phyloP scores from a whole-genome alignment of 2,797 vertebrate species.

The Sebastes hubbsi region DNA sequence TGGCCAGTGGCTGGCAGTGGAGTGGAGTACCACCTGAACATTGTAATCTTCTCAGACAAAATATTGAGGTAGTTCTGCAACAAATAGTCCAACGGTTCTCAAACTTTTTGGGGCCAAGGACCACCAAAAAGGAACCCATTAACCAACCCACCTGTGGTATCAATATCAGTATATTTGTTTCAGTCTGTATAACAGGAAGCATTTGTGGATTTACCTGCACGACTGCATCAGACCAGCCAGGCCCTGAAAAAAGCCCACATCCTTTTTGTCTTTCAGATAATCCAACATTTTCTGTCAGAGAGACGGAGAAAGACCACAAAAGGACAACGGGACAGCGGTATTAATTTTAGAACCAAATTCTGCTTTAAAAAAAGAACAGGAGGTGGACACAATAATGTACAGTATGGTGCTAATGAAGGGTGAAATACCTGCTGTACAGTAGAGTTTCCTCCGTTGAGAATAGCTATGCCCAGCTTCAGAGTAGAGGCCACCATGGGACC shows the following conservation, averaged over 20 bases:
- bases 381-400: too few relatives aligned
- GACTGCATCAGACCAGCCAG: constrained; percentile 96
- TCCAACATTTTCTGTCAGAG: constrained; percentile 95
- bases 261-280: constrained; percentile 96
- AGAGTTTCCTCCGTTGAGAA: constrained; percentile 96
- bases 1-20: too few relatives aligned
- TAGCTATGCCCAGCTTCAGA: constrained; percentile 93
- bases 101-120: too few relatives aligned
- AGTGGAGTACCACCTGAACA: neutral
- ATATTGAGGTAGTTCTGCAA: neutral
- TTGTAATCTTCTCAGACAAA: neutral
- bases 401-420: neutral
- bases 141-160: neutral
- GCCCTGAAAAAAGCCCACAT: constrained; percentile 96
- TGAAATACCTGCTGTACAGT: constrained; percentile 92
- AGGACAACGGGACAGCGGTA: neutral
- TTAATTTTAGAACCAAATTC: neutral
- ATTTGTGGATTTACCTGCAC: constrained; percentile 85
- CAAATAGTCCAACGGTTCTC: neutral
- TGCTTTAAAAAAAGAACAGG: neutral
- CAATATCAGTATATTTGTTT: neutral
- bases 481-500: constrained; percentile 96
- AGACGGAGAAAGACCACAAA: constrained; percentile 22
- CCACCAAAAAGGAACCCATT: neutral
- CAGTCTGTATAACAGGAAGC: neutral